phyloP scores from a whole-genome alignment of 2,113 vertebrate genomes.

The Vireo altiloquus region DNA sequence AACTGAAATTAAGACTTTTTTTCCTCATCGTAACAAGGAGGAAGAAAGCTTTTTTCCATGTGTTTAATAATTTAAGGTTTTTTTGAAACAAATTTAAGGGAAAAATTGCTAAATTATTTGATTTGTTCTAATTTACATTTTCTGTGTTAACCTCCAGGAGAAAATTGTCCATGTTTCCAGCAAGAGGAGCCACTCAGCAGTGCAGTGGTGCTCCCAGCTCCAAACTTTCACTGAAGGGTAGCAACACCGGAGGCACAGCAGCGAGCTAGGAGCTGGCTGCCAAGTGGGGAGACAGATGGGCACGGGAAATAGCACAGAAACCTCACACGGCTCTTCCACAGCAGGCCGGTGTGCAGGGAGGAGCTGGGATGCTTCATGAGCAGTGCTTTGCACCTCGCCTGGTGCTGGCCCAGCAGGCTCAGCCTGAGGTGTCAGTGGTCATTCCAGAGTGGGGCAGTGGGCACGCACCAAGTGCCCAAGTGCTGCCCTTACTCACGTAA shows the following conservation, averaged over 20 bases:
- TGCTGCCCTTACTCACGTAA: too few species aligned
- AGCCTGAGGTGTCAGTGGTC: too few species aligned
- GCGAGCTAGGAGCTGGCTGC: not conserved
- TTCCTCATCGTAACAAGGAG: not conserved
- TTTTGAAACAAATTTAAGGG: not conserved
- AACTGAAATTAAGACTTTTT: not conserved
- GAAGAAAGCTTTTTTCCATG: not conserved
- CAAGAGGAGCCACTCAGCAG: not conserved
- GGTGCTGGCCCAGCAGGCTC: too few species aligned
- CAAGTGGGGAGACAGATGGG: not conserved
- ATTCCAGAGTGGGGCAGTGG: rapidly evolving
- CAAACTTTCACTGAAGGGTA: too few species aligned
- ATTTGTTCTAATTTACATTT: not conserved
- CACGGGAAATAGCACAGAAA: not conserved
- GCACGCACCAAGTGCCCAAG: too few species aligned
- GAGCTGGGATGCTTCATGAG: rapidly evolving
- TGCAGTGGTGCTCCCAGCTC: not conserved
- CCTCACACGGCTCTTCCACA: rapidly evolving
- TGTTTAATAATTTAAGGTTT: not conserved
- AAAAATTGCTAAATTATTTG: rapidly evolving
- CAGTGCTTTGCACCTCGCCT: not conserved
- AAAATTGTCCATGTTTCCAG: not conserved
- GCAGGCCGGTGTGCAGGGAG: rapidly evolving
- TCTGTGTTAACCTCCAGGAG: not conserved
- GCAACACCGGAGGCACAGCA: not conserved